Base-by-base conservation (phyloP, 1,140 invertebrate genomes). In the Periplaneta americana region DNA sequence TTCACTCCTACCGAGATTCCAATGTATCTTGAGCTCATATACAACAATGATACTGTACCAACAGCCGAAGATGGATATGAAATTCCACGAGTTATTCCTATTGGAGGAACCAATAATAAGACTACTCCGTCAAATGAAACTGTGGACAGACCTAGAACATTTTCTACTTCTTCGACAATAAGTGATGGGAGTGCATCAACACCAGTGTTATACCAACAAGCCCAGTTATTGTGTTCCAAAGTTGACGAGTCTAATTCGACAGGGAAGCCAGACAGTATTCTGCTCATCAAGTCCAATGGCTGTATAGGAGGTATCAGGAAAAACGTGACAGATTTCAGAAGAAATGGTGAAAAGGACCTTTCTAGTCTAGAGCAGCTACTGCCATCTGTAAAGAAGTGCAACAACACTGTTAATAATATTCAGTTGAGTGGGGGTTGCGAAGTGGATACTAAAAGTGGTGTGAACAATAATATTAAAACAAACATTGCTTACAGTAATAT, bases 1-100 rank as follows among this genome's bases (percentile, higher is more conserved):
- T 75, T n/a, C 86, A 17, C 75, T 82, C 6, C 17, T 18, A 15
- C 22, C 13, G 86, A 87, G 79, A 57, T 85, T 22, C 91, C 91
- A 0, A 92, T 92, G 82, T 93, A 93, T 85, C 84, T 93, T 10
- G 91, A 92, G 84, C 84, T 93, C 57, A 86, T 92, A 35, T 86
- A 87, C 10, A 87, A 88, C 35, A 86, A 88, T 37, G 85, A 88
- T 13, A 81, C 85, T 4, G 86, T 86, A 37, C 80, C 85, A 5
- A 85, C 86, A 34, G 85, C 88, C 2, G 86, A 86, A 66, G 91
- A 90, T 83, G 91, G 90, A 13, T 93, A 93, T 85, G 92, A 92
- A 86, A 86, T 92, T 28, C 92, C 92, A 18, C 85, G 90, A 77
- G 87, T 89, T 17, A 28, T 76, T 31, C 36, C 66, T 36, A n/a